Evolutionary conservation across 2,113 vertebrate species (phyloP).

Genomic region (Sinosuthora webbiana): DNA sequence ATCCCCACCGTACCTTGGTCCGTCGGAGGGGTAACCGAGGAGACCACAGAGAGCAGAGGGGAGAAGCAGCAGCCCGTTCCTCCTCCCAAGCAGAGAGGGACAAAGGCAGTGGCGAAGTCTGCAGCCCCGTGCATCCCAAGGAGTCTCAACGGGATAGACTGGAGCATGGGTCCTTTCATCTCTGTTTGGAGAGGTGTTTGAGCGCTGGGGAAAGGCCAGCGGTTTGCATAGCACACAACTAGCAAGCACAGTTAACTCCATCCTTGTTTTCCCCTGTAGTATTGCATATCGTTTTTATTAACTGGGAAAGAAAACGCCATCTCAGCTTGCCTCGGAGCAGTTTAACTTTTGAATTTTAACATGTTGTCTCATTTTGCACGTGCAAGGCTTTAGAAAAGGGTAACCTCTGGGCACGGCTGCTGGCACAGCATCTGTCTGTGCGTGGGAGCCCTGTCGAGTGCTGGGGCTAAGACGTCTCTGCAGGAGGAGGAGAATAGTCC

Average conservation of each 20-base stretch:
- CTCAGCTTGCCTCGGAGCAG: background rate
- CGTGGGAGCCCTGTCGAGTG: rapidly evolving
- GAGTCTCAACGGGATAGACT: background rate
- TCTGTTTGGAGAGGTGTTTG: background rate
- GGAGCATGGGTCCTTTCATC: background rate
- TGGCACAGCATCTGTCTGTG: background rate
- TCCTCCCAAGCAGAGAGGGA: too few relatives aligned
- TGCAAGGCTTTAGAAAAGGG: background rate
- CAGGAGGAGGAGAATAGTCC: background rate
- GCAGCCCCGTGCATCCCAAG: background rate
- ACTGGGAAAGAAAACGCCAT: background rate
- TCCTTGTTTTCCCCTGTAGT: background rate
- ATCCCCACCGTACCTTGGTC: rapidly evolving
- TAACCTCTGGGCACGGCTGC: background rate
- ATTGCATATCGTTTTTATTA: background rate
- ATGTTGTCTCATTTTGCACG: background rate
- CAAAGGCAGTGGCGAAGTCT: rapidly evolving
- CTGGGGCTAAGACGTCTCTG: background rate
- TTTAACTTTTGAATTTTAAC: background rate
- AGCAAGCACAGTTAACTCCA: background rate
- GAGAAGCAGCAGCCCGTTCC: background rate
- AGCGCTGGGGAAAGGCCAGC: background rate
- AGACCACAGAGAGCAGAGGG: background rate
- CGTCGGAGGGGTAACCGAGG: background rate
- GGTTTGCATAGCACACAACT: background rate